phyloP scores from a whole-genome alignment of 2,797 vertebrate species.

The Chromis chromis region DNA sequence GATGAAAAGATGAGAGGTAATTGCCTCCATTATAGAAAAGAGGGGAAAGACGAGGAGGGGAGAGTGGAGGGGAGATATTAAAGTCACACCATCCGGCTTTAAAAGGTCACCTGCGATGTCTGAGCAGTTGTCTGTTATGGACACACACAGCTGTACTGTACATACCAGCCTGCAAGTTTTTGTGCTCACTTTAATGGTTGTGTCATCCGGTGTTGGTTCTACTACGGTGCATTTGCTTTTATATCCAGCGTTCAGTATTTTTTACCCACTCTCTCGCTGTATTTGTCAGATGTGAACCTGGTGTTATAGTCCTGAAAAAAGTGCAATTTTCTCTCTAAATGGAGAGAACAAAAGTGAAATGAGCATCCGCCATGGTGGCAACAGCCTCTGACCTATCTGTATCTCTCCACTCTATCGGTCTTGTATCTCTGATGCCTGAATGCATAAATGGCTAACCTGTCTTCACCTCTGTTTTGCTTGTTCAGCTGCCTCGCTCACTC shows the following conservation, averaged over 20 bases:
- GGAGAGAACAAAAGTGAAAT: conserved; percentile 52
- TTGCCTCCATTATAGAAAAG: conserved; percentile 73
- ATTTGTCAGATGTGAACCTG: conserved; percentile 22
- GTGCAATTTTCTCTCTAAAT: conserved; percentile 36
- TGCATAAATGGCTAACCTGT: conserved; percentile 67
- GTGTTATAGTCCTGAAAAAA: conserved; percentile 24
- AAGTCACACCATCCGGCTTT: conserved; percentile 61
- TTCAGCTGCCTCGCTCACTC: conserved; percentile 53
- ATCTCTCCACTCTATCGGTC: conserved; percentile 62
- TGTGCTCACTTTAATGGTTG: conserved; percentile 15
- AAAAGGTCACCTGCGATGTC: conserved; percentile 76
- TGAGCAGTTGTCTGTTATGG: conserved; percentile 32
- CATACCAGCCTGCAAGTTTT: conserved; percentile 17
- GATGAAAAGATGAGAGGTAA: conserved; percentile 78
- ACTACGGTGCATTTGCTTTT: not conserved
- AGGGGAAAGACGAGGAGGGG: conserved; percentile 38
- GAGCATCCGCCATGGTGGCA: conserved; percentile 48
- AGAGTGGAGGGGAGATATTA: conserved; percentile 39
- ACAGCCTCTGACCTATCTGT: conserved; percentile 50
- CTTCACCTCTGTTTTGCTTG: conserved; percentile 63
- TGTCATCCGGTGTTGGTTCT: not conserved
- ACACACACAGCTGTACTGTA: conserved; percentile 17
- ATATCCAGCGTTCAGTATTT: conserved; percentile 17
- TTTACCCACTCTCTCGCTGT: not conserved
- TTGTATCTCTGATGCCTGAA: conserved; percentile 70